A percentile compares a stretch with the other conserved stretches of the same genome.
These are phyloP conservation scores for Drosophila fuyamai DNA, from an alignment of 1,140 invertebrate genomes.

Conservation along the genomic window DNA sequence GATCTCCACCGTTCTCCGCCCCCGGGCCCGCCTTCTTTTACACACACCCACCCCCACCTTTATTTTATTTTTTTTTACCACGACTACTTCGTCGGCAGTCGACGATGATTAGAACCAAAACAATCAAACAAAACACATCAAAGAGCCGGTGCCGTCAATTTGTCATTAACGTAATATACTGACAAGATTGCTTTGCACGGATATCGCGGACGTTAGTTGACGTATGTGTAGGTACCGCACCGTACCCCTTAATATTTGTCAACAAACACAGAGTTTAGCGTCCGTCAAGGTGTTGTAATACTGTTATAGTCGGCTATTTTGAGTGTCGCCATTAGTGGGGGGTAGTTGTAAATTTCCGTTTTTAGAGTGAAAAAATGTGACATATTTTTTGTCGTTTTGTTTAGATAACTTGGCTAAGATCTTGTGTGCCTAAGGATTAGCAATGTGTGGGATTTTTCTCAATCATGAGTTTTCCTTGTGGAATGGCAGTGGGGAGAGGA, in stretches of 20 bases:
- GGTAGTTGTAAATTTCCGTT: slow-evolving; percentile 75
- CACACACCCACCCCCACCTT: slow-evolving; percentile 2
- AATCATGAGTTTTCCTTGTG: slow-evolving; percentile 40
- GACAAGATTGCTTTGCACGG: slow-evolving; percentile 83
- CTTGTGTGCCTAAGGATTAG: slow-evolving; percentile 64
- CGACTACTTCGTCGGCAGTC: slow-evolving; percentile 76
- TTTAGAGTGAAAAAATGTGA: slow-evolving; percentile 64
- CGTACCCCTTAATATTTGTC: slow-evolving; percentile 62
- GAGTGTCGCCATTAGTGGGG: slow-evolving; percentile 22
- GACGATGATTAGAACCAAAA: slow-evolving; percentile 80
- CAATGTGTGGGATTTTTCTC: slow-evolving; percentile 73
- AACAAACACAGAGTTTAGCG: slow-evolving; percentile 76
- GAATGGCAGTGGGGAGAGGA: background rate
- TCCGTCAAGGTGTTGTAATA: slow-evolving; percentile 79
- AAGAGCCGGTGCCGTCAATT: slow-evolving; percentile 74
- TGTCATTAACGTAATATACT: slow-evolving; percentile 84
- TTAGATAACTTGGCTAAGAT: slow-evolving; percentile 28
- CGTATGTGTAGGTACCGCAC: slow-evolving; percentile 13
- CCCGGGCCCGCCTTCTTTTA: slow-evolving; percentile 9
- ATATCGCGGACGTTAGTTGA: slow-evolving; percentile 50
- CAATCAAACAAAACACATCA: slow-evolving; percentile 82
- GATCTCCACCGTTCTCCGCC: slow-evolving; percentile 6
- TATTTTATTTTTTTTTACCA: slow-evolving; percentile 21
- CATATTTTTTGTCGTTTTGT: slow-evolving; percentile 50
- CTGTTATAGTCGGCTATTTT: slow-evolving; percentile 33